A percentile compares a stretch with the other conserved stretches of the same genome.
Evolutionary conservation across 2,113 vertebrate genomes (phyloP).

Genomic region (Chlorodrepanis virens): DNA sequence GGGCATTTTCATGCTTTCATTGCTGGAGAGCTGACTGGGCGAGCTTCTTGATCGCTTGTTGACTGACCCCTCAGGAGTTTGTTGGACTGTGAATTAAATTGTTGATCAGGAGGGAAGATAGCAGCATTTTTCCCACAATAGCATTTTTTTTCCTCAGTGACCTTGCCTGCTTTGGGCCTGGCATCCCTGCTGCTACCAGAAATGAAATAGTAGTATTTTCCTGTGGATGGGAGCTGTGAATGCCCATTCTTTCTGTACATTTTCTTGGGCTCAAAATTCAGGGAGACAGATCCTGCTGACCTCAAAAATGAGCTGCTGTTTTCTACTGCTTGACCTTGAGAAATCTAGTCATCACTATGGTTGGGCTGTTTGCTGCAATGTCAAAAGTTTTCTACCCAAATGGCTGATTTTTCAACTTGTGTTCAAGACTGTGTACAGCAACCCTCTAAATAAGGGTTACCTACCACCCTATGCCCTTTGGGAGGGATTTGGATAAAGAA

Average conservation of each 20-base stretch:
- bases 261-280: neutral
- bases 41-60: neutral
- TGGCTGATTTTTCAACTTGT: neutral
- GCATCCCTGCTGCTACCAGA: neutral
- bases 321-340: neutral
- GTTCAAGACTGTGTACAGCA: neutral
- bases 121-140: neutral
- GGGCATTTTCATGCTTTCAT: neutral
- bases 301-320: neutral
- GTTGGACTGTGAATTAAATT: neutral
- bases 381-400: neutral
- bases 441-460: neutral
- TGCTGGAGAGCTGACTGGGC: neutral
- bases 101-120: neutral
- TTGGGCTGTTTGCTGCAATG: accelerated
- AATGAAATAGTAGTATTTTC: neutral
- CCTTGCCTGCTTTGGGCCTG: neutral
- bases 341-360: accelerated
- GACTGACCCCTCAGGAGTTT: neutral
- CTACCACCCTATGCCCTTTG: neutral
- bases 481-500: neutral
- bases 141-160: neutral
- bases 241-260: neutral
- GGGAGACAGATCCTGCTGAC: neutral
- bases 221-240: neutral